Base-by-base conservation (phyloP, 2,888 invertebrate genomes). In the Aphodius sticticus region DNA sequence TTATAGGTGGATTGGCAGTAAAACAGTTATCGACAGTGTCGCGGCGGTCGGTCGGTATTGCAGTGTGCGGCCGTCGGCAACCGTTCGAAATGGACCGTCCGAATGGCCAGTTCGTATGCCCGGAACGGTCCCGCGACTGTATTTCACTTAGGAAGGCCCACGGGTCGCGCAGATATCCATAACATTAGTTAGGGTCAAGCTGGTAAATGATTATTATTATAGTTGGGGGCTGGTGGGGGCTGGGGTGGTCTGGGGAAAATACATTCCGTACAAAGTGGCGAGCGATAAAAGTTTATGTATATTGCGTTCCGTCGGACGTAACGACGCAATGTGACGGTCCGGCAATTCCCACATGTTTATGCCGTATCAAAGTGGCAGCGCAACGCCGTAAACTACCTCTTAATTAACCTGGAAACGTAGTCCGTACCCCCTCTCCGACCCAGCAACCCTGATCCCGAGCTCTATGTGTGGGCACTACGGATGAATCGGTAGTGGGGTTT, bases 221-320 rank as follows among this genome's bases (percentile, higher is more conserved):
- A 53, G 53, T 53, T 53, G 7, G 53, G 53, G 53, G 53, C 26
- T 26, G 53, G 53, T 53, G 12, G 53, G 53, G 7, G 7, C 2
- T 5, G 53, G 26, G 9, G 53, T 53, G 53, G 53, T 85, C 85
- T 84, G 83, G 85, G 85, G 85, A 84, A 85, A 86, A 86, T 86
- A 87, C 87, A 86, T 87, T 86, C 83, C 83, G 84, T 85, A 86
- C 87, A 87, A 87, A 87, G 87, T 87, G 87, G 87, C 83, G 83
- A 84, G 84, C 87, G 86, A 88, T 88, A 88, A 88, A 88, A 88
- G 87, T 88, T 88, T 88, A 88, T 87, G 88, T 88, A 87, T 88
- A 88, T 88, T 88, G 84, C 87, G 85, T 85, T 86, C 85, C 86
- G 87, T 87, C 86, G 84, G 84, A 84, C 83, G 82, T 81, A 85